Base-by-base conservation (phyloP, 1,140 invertebrate genomes). In the Eriosoma lanigerum region DNA sequence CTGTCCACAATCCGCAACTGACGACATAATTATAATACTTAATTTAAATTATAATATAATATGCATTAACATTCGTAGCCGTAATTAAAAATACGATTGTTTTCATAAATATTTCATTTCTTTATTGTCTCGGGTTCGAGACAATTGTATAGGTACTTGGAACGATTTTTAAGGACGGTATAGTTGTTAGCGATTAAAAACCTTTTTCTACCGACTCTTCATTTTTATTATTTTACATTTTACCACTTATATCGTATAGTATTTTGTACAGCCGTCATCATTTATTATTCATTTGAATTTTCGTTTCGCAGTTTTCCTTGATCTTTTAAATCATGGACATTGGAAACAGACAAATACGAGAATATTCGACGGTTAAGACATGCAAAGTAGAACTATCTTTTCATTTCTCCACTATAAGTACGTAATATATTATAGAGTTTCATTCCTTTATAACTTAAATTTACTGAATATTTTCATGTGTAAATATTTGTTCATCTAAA, bases 151-250 rank as follows among this genome's bases (percentile, higher is more conserved):
- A 38, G 3, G 3, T 48, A 38, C 52, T 29, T 44, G 29, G 56
- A 75, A 75, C 52, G 32, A 75, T 4, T 75, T 75, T 75, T 75
- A 54, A 75, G 72, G 19, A 56, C 52, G 52, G n/a, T n/a, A 56
- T 56, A 58, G 48, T 70, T 70, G 50, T 70, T 50, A 15, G 46
- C 26, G 46, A 70, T 70, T 70, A 50, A 70, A 70, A 50, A 70
- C 46, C 24, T 68, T n/a, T 46, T 46, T 44, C 64, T 68, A 38
- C 64, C 44, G 44, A 46, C 64, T 46, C 21, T 46, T 32, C 17
- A 58, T 75, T n/a, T n/a, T n/a, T n/a, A n/a, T 75, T 58, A 75
- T 75, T 56, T 75, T 75, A 38, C 54, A 38, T 58, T 75, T 56
- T 46, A n/a, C 38, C 38, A n/a, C n/a, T 68, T 46, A 38, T 75